Percentiles rank a stretch among this genome's conserved stretches.
Conservation (phyloP, 2,113 vertebrate species). For the Xiphorhynchus elegans region DNA sequence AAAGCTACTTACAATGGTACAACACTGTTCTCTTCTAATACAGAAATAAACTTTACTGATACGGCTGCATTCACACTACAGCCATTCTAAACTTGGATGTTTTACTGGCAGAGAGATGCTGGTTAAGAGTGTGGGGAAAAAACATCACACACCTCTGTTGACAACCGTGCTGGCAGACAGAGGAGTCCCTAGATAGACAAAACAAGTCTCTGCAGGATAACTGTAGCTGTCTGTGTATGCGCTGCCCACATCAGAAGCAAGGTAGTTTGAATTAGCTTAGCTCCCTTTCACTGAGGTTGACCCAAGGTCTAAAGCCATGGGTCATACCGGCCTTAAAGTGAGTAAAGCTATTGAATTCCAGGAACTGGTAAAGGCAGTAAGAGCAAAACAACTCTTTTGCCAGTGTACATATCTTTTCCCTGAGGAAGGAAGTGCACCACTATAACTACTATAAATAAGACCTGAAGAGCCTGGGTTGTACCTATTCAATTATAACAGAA, state of each 20-base stretch:
- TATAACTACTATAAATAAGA: background rate
- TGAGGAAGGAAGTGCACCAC: background rate
- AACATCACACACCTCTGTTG: background rate
- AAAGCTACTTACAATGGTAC: background rate
- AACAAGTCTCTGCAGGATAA: slow-evolving; percentile 16
- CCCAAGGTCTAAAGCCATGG: background rate
- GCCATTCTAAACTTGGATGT: slow-evolving; percentile 33
- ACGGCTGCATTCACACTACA: background rate
- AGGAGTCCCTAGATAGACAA: slow-evolving; percentile 8
- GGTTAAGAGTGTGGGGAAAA: background rate
- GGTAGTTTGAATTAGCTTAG: background rate
- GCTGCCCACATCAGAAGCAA: background rate
- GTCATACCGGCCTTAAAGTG: background rate
- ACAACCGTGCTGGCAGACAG: slow-evolving; percentile 1
- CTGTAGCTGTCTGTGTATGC: background rate
- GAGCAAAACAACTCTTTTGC: background rate
- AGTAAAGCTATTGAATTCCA: background rate
- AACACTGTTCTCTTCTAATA: background rate
- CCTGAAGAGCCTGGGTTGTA: background rate
- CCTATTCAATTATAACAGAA: background rate
- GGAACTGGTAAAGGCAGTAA: background rate
- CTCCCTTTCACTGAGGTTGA: background rate
- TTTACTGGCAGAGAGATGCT: background rate
- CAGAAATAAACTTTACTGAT: background rate
- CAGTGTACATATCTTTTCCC: background rate